Evolutionary conservation across 2,797 vertebrate genomes (phyloP).

Genomic region (Numenius phaeopus): DNA sequence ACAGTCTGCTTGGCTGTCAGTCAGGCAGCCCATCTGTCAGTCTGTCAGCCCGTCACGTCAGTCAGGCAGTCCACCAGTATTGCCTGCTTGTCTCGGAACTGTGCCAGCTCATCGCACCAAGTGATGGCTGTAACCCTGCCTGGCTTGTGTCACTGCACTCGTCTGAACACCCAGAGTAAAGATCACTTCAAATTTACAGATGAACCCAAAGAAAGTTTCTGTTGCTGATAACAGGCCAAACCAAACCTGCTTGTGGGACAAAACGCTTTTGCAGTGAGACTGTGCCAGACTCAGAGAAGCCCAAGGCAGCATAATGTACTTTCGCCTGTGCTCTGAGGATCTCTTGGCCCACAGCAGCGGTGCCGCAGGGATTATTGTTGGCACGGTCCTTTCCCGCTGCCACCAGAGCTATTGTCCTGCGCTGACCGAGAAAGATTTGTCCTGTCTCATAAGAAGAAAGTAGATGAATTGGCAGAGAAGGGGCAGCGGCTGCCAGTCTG

Average conservation of each 20-base stretch:
- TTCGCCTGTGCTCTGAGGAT: background rate
- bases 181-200: background rate
- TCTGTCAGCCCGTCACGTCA: background rate
- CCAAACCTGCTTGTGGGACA: background rate
- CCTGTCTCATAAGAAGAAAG: background rate
- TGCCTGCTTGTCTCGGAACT: background rate
- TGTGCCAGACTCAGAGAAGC: background rate
- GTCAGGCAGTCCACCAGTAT: background rate
- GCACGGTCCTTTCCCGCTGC: background rate
- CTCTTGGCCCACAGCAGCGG: background rate
- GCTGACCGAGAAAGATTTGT: background rate
- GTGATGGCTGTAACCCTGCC: background rate
- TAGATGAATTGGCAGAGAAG: background rate
- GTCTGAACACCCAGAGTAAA: background rate
- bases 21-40: background rate
- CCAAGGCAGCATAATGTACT: background rate
- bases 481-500: background rate
- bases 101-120: fast-evolving
- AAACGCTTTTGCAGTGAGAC: background rate
- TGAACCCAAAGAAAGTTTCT: background rate
- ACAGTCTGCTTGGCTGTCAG: background rate
- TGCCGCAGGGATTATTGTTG: background rate
- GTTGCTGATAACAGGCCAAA: background rate
- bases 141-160: background rate
- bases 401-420: background rate